Percentiles rank a stretch among this genome's conserved stretches.
Evolutionary conservation across 2,113 vertebrate species (phyloP).

Genomic region (Tangachromis dhanisi): DNA sequence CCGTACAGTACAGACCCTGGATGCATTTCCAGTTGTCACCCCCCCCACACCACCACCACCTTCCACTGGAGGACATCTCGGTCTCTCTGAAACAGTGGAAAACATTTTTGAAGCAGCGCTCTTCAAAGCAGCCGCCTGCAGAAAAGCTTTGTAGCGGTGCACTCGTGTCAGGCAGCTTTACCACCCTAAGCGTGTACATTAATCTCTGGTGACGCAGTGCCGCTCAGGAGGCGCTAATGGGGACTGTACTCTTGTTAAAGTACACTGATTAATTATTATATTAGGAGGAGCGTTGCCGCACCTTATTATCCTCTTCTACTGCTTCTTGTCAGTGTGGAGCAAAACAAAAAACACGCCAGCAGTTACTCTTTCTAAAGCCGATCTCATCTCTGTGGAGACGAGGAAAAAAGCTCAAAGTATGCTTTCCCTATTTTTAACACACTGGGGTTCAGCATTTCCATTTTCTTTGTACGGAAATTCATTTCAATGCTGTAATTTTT

Average conservation of each 20-base stretch:
- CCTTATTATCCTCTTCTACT: background rate
- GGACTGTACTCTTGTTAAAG: background rate
- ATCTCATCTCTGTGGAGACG: background rate
- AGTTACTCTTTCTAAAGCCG: background rate
- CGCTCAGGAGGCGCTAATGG: background rate
- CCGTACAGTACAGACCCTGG: background rate
- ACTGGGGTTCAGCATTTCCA: background rate
- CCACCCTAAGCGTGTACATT: background rate
- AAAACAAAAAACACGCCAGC: background rate
- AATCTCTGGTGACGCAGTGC: background rate
- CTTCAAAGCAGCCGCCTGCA: constrained; percentile 13
- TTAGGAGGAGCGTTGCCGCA: background rate
- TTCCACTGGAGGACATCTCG: background rate
- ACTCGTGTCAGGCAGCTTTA: background rate
- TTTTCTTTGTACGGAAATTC: constrained; percentile 10
- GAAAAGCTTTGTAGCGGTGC: constrained; percentile 3
- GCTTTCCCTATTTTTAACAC: constrained; percentile 27
- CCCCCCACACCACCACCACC: background rate
- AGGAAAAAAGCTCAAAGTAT: background rate
- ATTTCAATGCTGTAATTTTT: background rate
- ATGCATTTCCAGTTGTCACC: background rate
- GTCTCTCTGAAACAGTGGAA: background rate
- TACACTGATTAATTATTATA: constrained; percentile 14
- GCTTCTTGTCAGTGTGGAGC: background rate
- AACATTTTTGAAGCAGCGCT: background rate